Evolutionary conservation across 1,140 invertebrate genomes (phyloP).

Genomic region (Calycopis cecrops): DNA sequence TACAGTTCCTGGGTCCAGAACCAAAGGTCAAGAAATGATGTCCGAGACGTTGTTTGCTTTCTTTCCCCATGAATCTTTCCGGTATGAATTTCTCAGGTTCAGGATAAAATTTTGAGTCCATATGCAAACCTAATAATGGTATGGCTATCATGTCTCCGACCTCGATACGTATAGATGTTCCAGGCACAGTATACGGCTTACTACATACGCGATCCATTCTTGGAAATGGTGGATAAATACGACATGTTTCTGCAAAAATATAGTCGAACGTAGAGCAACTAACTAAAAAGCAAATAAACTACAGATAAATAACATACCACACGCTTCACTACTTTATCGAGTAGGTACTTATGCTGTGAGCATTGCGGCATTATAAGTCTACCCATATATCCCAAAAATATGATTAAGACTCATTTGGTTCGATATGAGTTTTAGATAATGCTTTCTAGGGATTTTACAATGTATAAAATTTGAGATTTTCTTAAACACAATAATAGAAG

Average conservation of each 20-base stretch:
- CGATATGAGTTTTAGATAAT: no score
- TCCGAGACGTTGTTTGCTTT: slow-evolving; percentile 61
- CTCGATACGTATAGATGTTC: slow-evolving; percentile 58
- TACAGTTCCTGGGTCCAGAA: slow-evolving; percentile 83
- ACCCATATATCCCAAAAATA: no score
- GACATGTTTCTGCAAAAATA: slow-evolving; percentile 76
- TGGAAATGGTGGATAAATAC: slow-evolving; percentile 76
- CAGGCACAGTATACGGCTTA: slow-evolving; percentile 70
- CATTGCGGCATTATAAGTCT: no score
- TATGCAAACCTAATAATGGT: slow-evolving; percentile 74
- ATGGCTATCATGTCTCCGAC: slow-evolving; percentile 64
- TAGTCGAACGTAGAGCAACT: no score
- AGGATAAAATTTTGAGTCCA: slow-evolving; percentile 76
- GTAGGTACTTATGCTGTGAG: no score
- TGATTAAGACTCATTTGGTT: no score
- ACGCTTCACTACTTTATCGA: no score
- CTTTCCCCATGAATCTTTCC: slow-evolving; percentile 76
- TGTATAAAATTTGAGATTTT: no score
- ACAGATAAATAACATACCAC: no score
- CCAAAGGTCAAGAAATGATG: slow-evolving; percentile 83
- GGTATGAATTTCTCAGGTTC: slow-evolving; percentile 77
- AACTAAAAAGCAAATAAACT: no score
- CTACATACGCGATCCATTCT: slow-evolving; percentile 68
- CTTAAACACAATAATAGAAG: no score
- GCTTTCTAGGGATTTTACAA: no score